A percentile compares a stretch with the other conserved stretches of the same genome.
Conservation (phyloP, 2,797 vertebrate species). For the Phoebastria nigripes region DNA sequence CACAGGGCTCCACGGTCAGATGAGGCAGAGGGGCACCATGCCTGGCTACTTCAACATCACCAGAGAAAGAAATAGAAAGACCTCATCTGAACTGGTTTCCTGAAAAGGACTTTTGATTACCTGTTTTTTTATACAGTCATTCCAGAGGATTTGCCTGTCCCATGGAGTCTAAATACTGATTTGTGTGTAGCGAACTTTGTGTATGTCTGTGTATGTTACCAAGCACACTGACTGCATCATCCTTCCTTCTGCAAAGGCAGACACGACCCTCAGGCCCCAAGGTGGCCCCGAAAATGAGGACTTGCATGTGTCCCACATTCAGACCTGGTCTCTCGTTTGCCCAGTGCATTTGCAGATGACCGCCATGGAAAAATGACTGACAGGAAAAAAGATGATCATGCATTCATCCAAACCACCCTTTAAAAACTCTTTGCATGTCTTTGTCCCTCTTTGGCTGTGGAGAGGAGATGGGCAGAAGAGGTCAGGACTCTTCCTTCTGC, state of each 20-base stretch:
- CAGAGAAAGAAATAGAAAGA: neutral
- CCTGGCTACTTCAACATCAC: neutral
- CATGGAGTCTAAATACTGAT: neutral
- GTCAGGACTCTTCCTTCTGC: neutral
- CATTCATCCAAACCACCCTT: neutral
- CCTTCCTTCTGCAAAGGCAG: neutral
- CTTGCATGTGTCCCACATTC: rapidly evolving
- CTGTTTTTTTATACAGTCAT: neutral
- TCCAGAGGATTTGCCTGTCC: neutral
- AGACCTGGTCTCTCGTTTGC: neutral
- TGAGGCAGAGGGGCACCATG: neutral
- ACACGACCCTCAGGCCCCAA: neutral
- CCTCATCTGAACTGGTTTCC: neutral
- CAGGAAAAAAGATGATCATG: neutral
- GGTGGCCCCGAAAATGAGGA: neutral
- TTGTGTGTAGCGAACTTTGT: neutral
- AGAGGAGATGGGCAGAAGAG: neutral
- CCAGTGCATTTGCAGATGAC: neutral
- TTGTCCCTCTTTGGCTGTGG: neutral
- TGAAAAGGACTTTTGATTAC: neutral
- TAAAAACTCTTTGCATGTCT: neutral
- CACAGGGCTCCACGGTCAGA: neutral
- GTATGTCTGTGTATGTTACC: neutral
- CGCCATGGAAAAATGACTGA: neutral
- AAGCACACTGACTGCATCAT: neutral